Evolutionary conservation across 2,113 vertebrate species (phyloP).

Genomic region (Candoia aspera): DNA sequence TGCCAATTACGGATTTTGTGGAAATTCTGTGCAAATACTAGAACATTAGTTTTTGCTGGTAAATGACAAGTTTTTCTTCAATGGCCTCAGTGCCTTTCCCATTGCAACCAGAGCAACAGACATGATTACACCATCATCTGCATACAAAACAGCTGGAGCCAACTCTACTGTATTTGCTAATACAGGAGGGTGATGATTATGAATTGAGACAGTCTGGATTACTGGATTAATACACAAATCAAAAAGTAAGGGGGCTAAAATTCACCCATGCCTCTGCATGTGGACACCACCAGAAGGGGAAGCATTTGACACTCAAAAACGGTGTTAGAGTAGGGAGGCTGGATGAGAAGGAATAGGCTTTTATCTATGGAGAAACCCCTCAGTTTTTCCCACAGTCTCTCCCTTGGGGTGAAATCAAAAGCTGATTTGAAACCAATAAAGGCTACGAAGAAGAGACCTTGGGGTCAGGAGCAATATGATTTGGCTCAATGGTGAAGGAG

Average conservation of each 20-base stretch:
- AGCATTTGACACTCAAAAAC: not conserved
- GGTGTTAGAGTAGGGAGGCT: not conserved
- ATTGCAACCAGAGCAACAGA: not conserved
- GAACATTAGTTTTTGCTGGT: not conserved
- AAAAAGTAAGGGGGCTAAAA: not conserved
- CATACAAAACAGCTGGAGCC: not conserved
- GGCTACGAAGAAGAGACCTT: not conserved
- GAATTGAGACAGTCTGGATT: not conserved
- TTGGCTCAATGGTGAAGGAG: not conserved
- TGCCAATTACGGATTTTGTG: not conserved
- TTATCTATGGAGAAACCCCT: not conserved
- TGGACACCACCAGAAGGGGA: not conserved
- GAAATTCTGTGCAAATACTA: not conserved
- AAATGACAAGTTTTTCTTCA: not conserved
- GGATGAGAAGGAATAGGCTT: not conserved
- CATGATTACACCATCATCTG: not conserved
- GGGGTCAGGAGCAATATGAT: not conserved
- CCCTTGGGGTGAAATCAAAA: not conserved
- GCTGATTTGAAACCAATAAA: not conserved
- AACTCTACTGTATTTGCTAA: not conserved
- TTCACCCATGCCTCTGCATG: not conserved
- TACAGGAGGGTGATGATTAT: not conserved
- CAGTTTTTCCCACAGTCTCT: not conserved
- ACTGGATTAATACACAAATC: not conserved
- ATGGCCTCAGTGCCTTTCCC: not conserved